Conservation (phyloP, 2,797 vertebrate genomes). For the Rhinoraja longicauda region DNA sequence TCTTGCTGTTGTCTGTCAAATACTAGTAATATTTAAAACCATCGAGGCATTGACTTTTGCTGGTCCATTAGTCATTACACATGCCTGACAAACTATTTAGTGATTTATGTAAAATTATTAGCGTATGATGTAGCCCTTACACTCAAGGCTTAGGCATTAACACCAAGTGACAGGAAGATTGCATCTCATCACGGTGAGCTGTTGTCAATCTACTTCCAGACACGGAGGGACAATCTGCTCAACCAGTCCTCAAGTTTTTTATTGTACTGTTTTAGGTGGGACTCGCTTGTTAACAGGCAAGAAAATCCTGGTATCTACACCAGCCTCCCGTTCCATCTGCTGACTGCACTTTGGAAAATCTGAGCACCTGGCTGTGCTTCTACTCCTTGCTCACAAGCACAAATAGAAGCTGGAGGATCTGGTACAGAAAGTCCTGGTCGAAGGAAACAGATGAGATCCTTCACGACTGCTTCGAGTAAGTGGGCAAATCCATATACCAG, state of each 20-base stretch:
- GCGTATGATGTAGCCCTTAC: not conserved
- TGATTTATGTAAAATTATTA: slow-evolving; percentile 19
- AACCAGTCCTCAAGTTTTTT: not conserved
- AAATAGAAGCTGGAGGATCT: no score
- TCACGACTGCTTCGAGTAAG: no score
- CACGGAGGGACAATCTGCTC: not conserved
- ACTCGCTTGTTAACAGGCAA: not conserved
- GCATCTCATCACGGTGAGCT: not conserved
- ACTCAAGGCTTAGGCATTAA: not conserved
- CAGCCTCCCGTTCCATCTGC: no score
- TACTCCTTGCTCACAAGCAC: no score
- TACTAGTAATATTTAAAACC: not conserved
- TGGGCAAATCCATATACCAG: no score
- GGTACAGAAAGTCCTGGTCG: no score
- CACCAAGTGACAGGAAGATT: not conserved
- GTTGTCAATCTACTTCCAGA: slow-evolving; percentile 5
- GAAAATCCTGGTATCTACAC: not conserved
- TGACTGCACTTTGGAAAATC: no score
- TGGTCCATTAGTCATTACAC: slow-evolving; percentile 20
- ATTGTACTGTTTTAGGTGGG: not conserved
- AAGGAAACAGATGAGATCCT: no score
- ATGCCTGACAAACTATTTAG: slow-evolving; percentile 26
- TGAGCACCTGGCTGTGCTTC: no score
- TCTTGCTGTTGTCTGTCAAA: slow-evolving; percentile 25
- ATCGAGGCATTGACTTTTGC: slow-evolving; percentile 6